These are phyloP conservation scores for Tetramorium alpestre DNA, from an alignment of 1,140 invertebrate species.

Conservation along the genomic window DNA sequence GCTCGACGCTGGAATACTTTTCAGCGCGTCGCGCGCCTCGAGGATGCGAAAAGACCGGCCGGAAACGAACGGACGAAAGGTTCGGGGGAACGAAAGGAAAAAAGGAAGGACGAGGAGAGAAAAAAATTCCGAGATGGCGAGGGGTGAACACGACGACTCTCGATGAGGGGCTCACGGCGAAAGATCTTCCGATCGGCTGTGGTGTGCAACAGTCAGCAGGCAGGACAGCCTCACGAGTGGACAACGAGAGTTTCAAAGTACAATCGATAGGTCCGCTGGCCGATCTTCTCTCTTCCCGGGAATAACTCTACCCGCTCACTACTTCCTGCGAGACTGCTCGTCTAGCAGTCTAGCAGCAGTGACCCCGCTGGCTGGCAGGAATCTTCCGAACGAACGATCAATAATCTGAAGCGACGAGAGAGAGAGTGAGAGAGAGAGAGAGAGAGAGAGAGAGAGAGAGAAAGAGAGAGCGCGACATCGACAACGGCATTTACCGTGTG, in stretches of 20 bases:
- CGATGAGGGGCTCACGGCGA: neutral
- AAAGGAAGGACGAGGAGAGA: neutral
- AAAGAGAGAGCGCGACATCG: slow-evolving; percentile 21
- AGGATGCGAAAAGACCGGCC: neutral
- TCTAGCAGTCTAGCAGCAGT: slow-evolving; percentile 73
- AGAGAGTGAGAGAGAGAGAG: slow-evolving; percentile 10
- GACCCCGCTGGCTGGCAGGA: slow-evolving; percentile 76
- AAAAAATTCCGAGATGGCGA: neutral
- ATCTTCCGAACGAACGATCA: slow-evolving; percentile 75
- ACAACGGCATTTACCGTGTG: slow-evolving; percentile 46
- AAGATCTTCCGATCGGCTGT: slow-evolving; percentile 44
- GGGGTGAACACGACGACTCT: neutral
- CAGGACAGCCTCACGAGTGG: neutral
- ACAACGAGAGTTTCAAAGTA: slow-evolving; percentile 68
- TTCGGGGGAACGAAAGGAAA: too few species aligned
- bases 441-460: neutral
- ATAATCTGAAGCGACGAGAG: slow-evolving; percentile 69
- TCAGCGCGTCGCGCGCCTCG: slow-evolving; percentile 3
- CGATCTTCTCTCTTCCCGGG: slow-evolving; percentile 69
- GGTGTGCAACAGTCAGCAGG: slow-evolving; percentile 72
- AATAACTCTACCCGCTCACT: slow-evolving; percentile 71
- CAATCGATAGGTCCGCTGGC: slow-evolving; percentile 73
- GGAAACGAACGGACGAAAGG: slow-evolving; percentile 27
- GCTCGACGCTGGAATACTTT: slow-evolving; percentile 42
- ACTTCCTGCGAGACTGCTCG: slow-evolving; percentile 74